Conservation (phyloP, 2,797 vertebrate species). For the Scolopax rusticola region DNA sequence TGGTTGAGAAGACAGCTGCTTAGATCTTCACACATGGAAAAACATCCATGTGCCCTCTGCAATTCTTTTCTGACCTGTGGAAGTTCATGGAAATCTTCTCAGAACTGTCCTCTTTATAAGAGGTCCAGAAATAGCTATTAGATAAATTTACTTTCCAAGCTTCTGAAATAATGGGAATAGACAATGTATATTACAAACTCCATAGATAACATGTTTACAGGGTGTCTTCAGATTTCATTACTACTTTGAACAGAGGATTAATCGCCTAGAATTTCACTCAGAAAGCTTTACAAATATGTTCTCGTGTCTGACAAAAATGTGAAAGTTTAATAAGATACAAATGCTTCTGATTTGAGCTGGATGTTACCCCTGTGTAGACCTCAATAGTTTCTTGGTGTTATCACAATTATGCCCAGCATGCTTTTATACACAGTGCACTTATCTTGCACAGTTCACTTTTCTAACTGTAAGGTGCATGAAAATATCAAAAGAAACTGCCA, state of each 20-base stretch:
- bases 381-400: background rate
- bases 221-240: background rate
- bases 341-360: background rate
- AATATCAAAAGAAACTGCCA: background rate
- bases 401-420: rapidly evolving
- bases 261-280: background rate
- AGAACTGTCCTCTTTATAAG: background rate
- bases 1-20: background rate
- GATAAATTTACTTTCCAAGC: background rate
- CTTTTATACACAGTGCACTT: background rate
- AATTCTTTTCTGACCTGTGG: background rate
- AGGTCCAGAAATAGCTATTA: background rate
- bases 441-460: background rate
- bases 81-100: background rate
- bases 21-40: background rate
- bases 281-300: background rate
- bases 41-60: background rate
- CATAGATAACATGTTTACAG: background rate
- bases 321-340: background rate
- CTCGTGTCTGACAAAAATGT: background rate
- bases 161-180: background rate
- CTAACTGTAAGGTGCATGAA: background rate
- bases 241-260: background rate
- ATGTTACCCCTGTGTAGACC: background rate
- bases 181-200: background rate